phyloP scores from a whole-genome alignment of 2,797 vertebrate genomes.

The Kryptopterus vitreolus region DNA sequence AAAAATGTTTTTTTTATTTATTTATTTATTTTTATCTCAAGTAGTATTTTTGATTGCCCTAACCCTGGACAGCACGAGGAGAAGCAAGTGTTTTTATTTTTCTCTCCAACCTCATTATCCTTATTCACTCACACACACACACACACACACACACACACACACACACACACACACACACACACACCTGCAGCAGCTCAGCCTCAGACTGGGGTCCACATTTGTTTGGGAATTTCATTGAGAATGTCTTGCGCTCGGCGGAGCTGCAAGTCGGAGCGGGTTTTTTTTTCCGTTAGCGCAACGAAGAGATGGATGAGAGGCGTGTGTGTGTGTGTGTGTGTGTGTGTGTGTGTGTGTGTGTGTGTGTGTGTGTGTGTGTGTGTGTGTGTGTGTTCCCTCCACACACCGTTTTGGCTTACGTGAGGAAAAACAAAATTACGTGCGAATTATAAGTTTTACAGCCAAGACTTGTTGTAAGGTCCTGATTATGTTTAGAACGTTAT shows the following conservation, averaged over 20 bases:
- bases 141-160: not conserved
- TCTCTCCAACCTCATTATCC: not conserved
- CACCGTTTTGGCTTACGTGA: not conserved
- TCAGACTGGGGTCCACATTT: not conserved
- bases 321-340: too few species aligned
- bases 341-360: too few species aligned
- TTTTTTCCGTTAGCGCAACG: not conserved
- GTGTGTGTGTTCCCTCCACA: not conserved
- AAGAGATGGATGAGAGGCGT: not conserved
- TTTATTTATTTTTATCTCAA: not conserved
- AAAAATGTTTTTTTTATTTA: not conserved
- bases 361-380: not conserved
- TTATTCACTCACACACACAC: not conserved
- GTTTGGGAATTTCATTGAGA: constrained; percentile 11
- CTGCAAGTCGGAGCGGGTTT: not conserved
- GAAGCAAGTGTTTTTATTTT: not conserved
- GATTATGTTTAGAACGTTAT: not conserved
- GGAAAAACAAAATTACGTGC: too few species aligned
- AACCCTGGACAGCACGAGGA: not conserved
- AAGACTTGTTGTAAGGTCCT: not conserved
- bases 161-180: not conserved
- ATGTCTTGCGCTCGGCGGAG: not conserved
- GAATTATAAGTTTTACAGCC: not conserved
- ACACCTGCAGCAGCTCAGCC: constrained; percentile 1
- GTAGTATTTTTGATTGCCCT: too few species aligned